Conservation (phyloP, 2,888 invertebrate species). For the Junonia oenone region DNA sequence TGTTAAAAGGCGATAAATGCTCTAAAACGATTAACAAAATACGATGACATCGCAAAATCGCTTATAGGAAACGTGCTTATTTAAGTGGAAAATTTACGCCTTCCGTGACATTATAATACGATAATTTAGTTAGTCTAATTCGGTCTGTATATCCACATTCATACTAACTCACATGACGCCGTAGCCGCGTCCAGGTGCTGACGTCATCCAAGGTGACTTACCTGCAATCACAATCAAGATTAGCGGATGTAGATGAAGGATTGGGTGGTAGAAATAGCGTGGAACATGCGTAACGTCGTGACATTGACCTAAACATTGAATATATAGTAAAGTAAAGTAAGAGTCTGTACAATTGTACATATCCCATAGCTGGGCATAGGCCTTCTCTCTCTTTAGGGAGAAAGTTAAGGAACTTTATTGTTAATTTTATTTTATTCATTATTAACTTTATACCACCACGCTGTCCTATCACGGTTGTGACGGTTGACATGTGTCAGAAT, state of each 20-base stretch:
- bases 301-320: slow-evolving; percentile 23
- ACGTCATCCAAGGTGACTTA: slow-evolving; percentile 55
- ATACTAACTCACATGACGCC: slow-evolving; percentile 20
- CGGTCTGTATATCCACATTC: not conserved
- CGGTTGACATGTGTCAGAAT: no score
- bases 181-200: slow-evolving; percentile 23
- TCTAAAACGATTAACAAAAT: not conserved
- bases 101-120: not conserved
- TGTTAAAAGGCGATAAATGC: no score
- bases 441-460: no score
- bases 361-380: no score
- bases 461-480: no score
- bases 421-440: no score
- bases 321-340: no score
- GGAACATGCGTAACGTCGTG: not conserved
- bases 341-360: not conserved
- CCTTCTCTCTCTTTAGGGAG: no score
- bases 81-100: not conserved
- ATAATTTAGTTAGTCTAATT: not conserved
- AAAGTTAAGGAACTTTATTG: no score
- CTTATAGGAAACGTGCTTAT: not conserved
- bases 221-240: slow-evolving; percentile 54
- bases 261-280: slow-evolving; percentile 23
- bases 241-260: slow-evolving; percentile 30
- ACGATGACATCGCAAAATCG: not conserved